Conservation (phyloP, 2,888 invertebrate species). For the Ichneumoninae sp. region DNA sequence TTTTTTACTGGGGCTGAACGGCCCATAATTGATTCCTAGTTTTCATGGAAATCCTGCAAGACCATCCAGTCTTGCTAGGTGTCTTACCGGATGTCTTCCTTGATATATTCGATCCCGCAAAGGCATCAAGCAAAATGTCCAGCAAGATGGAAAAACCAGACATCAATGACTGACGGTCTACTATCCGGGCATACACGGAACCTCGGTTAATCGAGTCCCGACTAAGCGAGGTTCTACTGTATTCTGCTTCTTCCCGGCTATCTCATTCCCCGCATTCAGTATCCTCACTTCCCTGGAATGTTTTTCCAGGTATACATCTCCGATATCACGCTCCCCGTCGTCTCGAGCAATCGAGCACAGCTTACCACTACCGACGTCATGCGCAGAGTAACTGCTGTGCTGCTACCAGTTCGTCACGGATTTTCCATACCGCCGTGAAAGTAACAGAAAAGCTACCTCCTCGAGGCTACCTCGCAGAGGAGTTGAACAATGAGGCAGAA, state of each 20-base stretch:
- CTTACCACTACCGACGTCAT: slow-evolving; percentile 12
- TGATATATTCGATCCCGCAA: too few species aligned
- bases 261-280: slow-evolving; percentile 29
- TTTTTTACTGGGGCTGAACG: too few species aligned
- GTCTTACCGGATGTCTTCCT: too few species aligned
- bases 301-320: slow-evolving; percentile 8
- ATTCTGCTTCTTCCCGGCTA: slow-evolving; percentile 32
- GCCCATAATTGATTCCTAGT: too few species aligned
- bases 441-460: slow-evolving; percentile 25
- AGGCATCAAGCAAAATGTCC: too few species aligned
- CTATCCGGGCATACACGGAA: neutral
- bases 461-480: slow-evolving; percentile 33
- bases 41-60: too few species aligned
- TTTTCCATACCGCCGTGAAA: slow-evolving; percentile 56
- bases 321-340: slow-evolving; percentile 38
- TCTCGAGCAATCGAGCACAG: slow-evolving; percentile 61
- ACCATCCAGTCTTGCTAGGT: too few species aligned
- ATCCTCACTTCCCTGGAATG: slow-evolving; percentile 54
- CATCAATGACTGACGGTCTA: neutral
- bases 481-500: slow-evolving; percentile 37
- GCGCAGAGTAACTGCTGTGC: slow-evolving; percentile 44
- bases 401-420: slow-evolving; percentile 50
- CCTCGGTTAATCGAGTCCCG: neutral
- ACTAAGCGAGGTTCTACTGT: too few species aligned
- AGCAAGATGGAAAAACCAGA: too few species aligned